phyloP scores from a whole-genome alignment of 1,140 invertebrate genomes.

The Dendrolimus punctatus region DNA sequence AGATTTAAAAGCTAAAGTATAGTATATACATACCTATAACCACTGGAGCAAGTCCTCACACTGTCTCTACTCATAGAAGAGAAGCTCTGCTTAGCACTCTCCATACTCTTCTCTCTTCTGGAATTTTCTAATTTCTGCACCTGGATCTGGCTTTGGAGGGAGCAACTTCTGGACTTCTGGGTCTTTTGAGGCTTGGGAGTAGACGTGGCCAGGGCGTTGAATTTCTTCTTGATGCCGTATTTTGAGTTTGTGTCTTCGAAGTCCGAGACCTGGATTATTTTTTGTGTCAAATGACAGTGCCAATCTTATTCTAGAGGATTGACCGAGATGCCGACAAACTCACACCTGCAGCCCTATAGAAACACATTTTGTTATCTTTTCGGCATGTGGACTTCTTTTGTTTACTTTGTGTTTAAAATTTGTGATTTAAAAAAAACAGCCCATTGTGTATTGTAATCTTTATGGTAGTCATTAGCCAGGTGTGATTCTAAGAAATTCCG shows the following conservation, averaged over 20 bases:
- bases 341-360: too few relatives aligned
- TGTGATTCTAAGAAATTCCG: too few relatives aligned
- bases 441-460: too few relatives aligned
- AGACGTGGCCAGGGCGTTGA: constrained; percentile 30
- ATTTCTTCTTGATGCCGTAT: constrained; percentile 29
- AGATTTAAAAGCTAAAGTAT: constrained; percentile 1
- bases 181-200: constrained; percentile 28
- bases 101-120: constrained; percentile 17
- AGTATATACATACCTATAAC: constrained; percentile 25
- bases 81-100: constrained; percentile 13
- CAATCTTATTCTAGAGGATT: too few relatives aligned
- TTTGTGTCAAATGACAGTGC: neutral
- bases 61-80: constrained; percentile 23
- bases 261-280: constrained; percentile 38
- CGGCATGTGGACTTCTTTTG: too few relatives aligned
- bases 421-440: too few relatives aligned
- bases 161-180: constrained; percentile 28
- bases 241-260: constrained; percentile 50
- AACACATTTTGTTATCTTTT: too few relatives aligned
- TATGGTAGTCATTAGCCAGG: too few relatives aligned
- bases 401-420: too few relatives aligned
- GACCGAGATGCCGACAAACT: too few relatives aligned
- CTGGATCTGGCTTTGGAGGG: constrained; percentile 27
- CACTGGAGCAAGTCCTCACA: constrained; percentile 15
- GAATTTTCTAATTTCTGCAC: constrained; percentile 19